These are phyloP conservation scores for Lacerta agilis DNA, from an alignment of 2,797 vertebrate genomes.

Conservation along the genomic window DNA sequence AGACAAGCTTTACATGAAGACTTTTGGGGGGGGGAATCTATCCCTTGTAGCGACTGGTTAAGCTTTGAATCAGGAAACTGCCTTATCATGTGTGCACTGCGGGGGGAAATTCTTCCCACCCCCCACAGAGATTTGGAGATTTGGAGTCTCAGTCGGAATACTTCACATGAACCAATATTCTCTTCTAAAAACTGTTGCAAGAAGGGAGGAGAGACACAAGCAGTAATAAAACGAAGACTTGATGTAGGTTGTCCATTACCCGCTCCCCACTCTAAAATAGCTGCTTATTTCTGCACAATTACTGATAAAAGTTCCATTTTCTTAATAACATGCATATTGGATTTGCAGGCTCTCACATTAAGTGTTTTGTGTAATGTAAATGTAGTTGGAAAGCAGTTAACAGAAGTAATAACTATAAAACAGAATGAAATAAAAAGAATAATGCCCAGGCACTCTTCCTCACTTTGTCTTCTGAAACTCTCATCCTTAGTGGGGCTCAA, in stretches of 20 bases:
- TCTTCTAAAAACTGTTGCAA: neutral
- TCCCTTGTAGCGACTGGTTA: no score
- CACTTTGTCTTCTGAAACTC: conserved; percentile 4
- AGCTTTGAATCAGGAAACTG: neutral
- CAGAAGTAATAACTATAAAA: conserved; percentile 36
- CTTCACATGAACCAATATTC: neutral
- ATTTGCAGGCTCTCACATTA: conserved; percentile 36
- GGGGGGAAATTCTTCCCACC: neutral
- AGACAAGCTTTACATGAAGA: no score
- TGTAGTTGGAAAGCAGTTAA: conserved; percentile 40
- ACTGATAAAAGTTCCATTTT: conserved; percentile 45
- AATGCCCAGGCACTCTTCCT: neutral
- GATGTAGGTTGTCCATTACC: neutral
- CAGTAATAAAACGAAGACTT: neutral
- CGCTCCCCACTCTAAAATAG: neutral
- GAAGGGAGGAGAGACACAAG: neutral
- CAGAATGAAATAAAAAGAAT: conserved; percentile 1
- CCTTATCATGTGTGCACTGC: neutral
- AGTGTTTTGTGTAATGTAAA: conserved; percentile 39
- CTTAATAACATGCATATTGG: conserved; percentile 46
- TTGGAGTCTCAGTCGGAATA: neutral
- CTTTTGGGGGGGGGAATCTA: no score
- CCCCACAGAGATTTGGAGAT: neutral
- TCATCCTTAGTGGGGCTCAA: neutral
- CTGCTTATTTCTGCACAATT: conserved; percentile 36